These are phyloP conservation scores for Betta splendens DNA, from an alignment of 2,797 vertebrate genomes.

Conservation along the genomic window DNA sequence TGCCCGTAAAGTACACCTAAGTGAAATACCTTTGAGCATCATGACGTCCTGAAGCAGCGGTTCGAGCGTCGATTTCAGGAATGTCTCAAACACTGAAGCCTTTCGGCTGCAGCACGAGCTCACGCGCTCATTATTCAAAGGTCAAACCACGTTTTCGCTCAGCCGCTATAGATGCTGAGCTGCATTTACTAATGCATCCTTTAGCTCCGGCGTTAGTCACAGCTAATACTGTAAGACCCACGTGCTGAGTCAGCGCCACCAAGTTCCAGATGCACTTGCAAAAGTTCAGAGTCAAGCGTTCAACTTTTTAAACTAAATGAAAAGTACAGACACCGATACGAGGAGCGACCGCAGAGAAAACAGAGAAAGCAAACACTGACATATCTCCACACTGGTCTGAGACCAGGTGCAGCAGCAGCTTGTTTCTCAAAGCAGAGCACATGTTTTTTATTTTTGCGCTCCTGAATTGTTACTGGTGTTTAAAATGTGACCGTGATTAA, in stretches of 20 bases:
- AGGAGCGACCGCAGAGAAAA: neutral
- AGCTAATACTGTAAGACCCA: neutral
- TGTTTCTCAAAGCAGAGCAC: slow-evolving; percentile 63
- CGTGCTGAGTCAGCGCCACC: neutral
- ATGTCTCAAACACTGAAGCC: slow-evolving; percentile 7
- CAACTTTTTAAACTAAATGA: neutral
- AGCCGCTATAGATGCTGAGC: neutral
- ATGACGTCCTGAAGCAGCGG: no score
- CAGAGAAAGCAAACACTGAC: neutral
- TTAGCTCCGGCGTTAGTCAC: neutral
- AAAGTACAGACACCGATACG: neutral
- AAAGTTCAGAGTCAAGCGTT: neutral
- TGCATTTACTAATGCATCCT: neutral
- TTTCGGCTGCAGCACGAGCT: neutral
- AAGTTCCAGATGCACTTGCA: neutral
- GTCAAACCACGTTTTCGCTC: slow-evolving; percentile 10
- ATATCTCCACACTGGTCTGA: neutral
- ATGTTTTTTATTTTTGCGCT: no score
- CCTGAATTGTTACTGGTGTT: neutral
- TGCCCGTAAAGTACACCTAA: no score
- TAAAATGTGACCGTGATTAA: neutral
- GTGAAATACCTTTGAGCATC: no score
- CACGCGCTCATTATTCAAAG: slow-evolving; percentile 56
- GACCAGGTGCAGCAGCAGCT: slow-evolving; percentile 53
- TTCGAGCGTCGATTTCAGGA: no score